phyloP scores from a whole-genome alignment of 2,888 invertebrate species.

The Keiferia lycopersicella region DNA sequence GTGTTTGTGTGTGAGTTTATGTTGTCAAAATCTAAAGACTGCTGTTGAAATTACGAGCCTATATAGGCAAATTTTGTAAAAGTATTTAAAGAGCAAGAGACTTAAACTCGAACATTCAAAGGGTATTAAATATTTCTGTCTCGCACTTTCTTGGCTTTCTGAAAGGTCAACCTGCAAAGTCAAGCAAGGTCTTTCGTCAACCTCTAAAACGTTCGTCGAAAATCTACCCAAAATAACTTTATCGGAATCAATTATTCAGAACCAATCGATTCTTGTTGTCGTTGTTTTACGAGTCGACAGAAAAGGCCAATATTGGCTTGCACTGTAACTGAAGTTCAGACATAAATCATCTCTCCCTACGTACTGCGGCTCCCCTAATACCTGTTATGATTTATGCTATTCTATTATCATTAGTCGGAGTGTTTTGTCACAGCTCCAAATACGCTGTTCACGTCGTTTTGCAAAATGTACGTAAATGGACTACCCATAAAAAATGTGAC shows the following conservation, averaged over 20 bases:
- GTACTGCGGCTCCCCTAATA: no score
- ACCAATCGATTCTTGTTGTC: neutral
- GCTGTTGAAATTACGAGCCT: no score
- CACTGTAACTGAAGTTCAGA: conserved; percentile 9
- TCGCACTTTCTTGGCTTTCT: neutral
- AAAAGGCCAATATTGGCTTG: conserved; percentile 13
- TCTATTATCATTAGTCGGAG: neutral
- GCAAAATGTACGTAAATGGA: no score
- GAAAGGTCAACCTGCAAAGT: conserved; percentile 1
- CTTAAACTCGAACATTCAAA: no score
- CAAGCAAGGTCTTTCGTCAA: neutral
- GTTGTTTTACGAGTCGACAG: conserved; percentile 10
- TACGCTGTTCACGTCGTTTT: no score
- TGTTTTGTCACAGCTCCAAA: no score
- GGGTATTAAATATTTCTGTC: neutral
- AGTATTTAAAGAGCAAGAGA: no score
- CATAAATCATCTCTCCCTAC: conserved; percentile 14
- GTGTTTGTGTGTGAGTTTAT: no score
- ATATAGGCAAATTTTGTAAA: no score
- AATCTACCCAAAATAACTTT: neutral
- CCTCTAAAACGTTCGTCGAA: neutral
- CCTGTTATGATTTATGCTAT: conserved; percentile 10
- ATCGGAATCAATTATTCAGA: neutral
- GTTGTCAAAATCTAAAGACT: no score
- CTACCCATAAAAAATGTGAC: no score